Percentiles rank a stretch among this genome's conserved stretches.
Conservation (phyloP, 1,140 invertebrate genomes). For the Phenacoccus solenopsis region DNA sequence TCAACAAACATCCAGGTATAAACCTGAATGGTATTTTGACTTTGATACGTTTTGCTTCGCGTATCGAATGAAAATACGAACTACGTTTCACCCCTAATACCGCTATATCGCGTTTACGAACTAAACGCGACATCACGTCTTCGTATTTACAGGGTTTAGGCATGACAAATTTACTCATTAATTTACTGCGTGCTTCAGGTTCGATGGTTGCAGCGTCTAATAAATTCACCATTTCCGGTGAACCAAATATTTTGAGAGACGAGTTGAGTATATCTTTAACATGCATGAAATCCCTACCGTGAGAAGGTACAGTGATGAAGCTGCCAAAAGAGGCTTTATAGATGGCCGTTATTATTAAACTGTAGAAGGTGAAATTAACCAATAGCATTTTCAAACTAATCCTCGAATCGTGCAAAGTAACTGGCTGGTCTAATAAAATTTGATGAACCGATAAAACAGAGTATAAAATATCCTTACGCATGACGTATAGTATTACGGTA, state of each 20-base stretch:
- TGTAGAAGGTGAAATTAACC: slow-evolving; percentile 23
- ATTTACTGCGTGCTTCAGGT: slow-evolving; percentile 9
- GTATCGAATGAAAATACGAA: slow-evolving; percentile 24
- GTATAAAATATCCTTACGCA: background rate
- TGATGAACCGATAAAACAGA: slow-evolving; percentile 20
- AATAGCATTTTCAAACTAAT: slow-evolving; percentile 22
- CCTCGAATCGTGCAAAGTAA: slow-evolving; percentile 2
- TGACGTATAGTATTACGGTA: background rate
- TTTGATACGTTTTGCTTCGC: slow-evolving; percentile 22
- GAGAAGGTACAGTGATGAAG: slow-evolving; percentile 24
- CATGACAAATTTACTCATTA: slow-evolving; percentile 21
- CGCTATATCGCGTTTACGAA: slow-evolving; percentile 22
- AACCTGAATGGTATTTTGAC: slow-evolving; percentile 25
- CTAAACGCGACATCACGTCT: slow-evolving; percentile 22
- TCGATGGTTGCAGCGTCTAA: slow-evolving; percentile 21
- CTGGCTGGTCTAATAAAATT: slow-evolving; percentile 23
- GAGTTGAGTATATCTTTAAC: slow-evolving; percentile 23
- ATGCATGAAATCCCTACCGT: slow-evolving; percentile 22
- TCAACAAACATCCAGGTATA: slow-evolving; percentile 25
- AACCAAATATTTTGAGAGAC: slow-evolving; percentile 18
- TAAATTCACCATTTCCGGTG: slow-evolving; percentile 22
- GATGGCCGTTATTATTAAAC: slow-evolving; percentile 25
- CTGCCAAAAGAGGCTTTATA: slow-evolving; percentile 26
- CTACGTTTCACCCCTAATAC: slow-evolving; percentile 25
- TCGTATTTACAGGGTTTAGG: slow-evolving; percentile 22